Base-by-base conservation (phyloP, 2,797 vertebrate species). In the Pipistrellus pipistrellus region DNA sequence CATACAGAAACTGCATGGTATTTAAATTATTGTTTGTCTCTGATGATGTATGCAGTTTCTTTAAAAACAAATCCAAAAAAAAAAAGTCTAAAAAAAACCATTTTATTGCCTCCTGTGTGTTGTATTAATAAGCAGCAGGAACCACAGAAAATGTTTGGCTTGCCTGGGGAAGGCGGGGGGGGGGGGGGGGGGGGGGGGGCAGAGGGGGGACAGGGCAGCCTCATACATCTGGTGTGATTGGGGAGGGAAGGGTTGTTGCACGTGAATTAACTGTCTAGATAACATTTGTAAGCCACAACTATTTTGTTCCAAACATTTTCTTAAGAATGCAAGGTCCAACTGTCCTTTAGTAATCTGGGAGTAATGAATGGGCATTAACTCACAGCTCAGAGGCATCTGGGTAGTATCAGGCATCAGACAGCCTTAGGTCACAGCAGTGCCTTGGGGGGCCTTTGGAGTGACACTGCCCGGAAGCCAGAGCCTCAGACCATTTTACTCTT, bases 11-110 rank as follows among this genome's bases (percentile, higher is more conserved):
- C 98, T 99, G 99, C 99, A 99, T 99, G 99, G 97, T 98, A 98
- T 99, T 98, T 99, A 99, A 99, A 98, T 99, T 99, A 99, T 99
- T 98, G 99, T 99, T 98, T 98, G 98, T 99, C 98, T 99, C 98
- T 97, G 97, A 99, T 98, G 97, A 98, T 99, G 99, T 99, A 99
- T 99, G 98, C 98, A 98, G 98, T 99, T 99, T 99, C 99, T 99
- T 99, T 98, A 98, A 98, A 98, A 99, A 97, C 96, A 96, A 96
- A 90, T 89, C 91, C 68, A 44, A 44, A 44, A 44, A 97, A 98
- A 97, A 98, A 98, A 89, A 97, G 97, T 90, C 98, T 98, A 96
- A 97, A 98, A 98, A 98, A 97, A 76, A 46, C 46, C 2, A 6
- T 27, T 92, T 95, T 44, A 20, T 21, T 75, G 97, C 93, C 90